These are phyloP conservation scores for Drosophila novamexicana DNA, from an alignment of 1,140 invertebrate genomes.

Conservation along the genomic window DNA sequence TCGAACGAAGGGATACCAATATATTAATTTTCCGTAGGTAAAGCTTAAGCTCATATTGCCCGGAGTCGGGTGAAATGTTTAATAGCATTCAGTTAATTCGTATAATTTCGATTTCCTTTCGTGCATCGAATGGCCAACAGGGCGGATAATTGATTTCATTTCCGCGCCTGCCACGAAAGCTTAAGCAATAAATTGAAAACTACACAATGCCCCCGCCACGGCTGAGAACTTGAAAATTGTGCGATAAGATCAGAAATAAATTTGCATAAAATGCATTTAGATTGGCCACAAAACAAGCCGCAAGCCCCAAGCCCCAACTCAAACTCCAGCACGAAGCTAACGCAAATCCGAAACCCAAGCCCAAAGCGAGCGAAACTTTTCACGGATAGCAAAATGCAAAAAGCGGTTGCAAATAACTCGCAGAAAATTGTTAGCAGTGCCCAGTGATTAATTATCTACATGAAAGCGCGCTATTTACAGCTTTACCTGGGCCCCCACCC, in stretches of 20 bases:
- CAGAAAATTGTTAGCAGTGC: constrained; percentile 54
- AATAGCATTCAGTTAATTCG: constrained; percentile 62
- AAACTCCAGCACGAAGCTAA: constrained; percentile 2
- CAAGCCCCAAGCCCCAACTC: constrained; percentile 1
- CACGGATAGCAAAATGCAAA: constrained; percentile 27
- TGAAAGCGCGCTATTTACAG: constrained; percentile 81
- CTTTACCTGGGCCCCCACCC: constrained; percentile 49
- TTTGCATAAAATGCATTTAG: constrained; percentile 74
- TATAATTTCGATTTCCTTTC: constrained; percentile 75
- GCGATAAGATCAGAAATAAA: constrained; percentile 76
- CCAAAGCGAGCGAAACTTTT: constrained; percentile 38
- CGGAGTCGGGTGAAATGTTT: constrained; percentile 17
- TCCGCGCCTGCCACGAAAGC: constrained; percentile 58
- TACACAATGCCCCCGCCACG: constrained; percentile 46
- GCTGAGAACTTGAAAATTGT: constrained; percentile 62
- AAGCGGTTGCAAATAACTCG: constrained; percentile 32
- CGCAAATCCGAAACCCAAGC: constrained; percentile 34
- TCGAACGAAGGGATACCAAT: too few relatives aligned
- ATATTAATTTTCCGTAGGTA: too few relatives aligned
- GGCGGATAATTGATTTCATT: constrained; percentile 80
- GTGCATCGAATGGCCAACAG: constrained; percentile 65
- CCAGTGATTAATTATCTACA: constrained; percentile 81
- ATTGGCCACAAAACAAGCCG: constrained; percentile 60
- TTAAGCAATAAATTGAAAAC: constrained; percentile 60
- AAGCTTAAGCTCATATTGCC: too few relatives aligned